phyloP scores from a whole-genome alignment of 2,797 vertebrate species.

The Hyperoplus immaculatus region DNA sequence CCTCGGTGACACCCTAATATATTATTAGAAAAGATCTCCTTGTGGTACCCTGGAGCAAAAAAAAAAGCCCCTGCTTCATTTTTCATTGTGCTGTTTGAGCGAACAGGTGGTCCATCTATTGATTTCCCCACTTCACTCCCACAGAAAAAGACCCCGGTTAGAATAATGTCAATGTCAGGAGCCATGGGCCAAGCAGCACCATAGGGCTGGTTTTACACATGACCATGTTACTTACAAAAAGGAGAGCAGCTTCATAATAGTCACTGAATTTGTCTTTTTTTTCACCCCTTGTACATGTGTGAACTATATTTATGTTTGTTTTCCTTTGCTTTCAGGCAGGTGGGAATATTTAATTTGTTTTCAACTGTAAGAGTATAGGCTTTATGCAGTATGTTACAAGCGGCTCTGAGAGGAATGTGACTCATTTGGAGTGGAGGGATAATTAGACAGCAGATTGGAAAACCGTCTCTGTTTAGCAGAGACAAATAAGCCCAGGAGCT shows the following conservation, averaged over 20 bases:
- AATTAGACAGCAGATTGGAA: slow-evolving; percentile 73
- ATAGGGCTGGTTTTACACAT: slow-evolving; percentile 27
- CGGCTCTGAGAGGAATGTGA: slow-evolving; percentile 51
- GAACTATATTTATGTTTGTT: slow-evolving; percentile 43
- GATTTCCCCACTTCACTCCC: slow-evolving; percentile 77
- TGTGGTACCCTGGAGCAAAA: slow-evolving; percentile 77
- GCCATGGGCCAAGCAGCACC: slow-evolving; percentile 60
- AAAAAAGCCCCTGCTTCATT: slow-evolving; percentile 74
- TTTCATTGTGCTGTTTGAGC: slow-evolving; percentile 79
- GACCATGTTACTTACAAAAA: slow-evolving; percentile 44
- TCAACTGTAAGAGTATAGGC: slow-evolving; percentile 41
- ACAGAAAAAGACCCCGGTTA: slow-evolving; percentile 68
- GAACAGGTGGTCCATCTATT: slow-evolving; percentile 84
- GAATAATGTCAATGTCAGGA: slow-evolving; percentile 79
- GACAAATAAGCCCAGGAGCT: slow-evolving; percentile 66
- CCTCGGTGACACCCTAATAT: slow-evolving; percentile 85
- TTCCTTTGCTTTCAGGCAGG: slow-evolving; percentile 48
- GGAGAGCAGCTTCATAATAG: slow-evolving; percentile 45
- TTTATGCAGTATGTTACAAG: slow-evolving; percentile 50
- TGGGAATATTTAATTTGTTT: slow-evolving; percentile 27
- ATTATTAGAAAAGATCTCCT: slow-evolving; percentile 87
- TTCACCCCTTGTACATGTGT: slow-evolving; percentile 15
- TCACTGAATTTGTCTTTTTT: slow-evolving; percentile 50
- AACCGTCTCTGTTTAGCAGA: slow-evolving; percentile 68
- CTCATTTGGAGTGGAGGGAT: slow-evolving; percentile 67